Evolutionary conservation across 2,888 invertebrate genomes (phyloP).

Genomic region (Tolmerus cingulatus): DNA sequence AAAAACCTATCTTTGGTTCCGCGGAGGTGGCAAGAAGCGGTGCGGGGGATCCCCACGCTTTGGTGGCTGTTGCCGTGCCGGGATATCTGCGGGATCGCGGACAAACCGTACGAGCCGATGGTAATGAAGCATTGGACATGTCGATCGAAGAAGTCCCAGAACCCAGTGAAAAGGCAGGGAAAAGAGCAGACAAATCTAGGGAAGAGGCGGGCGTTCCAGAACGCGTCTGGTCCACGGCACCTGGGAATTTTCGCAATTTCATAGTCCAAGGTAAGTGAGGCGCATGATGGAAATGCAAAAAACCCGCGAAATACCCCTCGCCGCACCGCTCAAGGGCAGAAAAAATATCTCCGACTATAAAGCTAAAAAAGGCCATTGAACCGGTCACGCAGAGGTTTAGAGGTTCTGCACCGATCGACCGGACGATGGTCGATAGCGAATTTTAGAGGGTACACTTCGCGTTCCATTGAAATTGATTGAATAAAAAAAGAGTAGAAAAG

Average conservation of each 20-base stretch:
- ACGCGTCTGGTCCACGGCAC: not conserved
- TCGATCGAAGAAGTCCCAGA: not conserved
- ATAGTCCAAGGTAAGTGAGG: not conserved
- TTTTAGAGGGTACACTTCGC: not conserved
- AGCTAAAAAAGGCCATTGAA: not conserved
- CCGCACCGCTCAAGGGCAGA: not conserved
- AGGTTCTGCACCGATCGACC: not conserved
- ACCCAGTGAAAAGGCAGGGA: not conserved
- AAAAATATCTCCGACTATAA: not conserved
- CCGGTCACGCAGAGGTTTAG: not conserved
- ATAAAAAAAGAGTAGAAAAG: not conserved
- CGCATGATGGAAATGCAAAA: not conserved
- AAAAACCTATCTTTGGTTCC: conserved; percentile 5
- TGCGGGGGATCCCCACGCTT: not conserved
- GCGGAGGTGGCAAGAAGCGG: not conserved
- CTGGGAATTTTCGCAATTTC: not conserved
- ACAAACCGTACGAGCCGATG: not conserved
- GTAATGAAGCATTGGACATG: not conserved
- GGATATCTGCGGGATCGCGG: not conserved
- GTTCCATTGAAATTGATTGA: not conserved
- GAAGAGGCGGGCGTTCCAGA: not conserved
- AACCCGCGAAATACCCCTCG: not conserved
- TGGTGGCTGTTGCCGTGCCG: not conserved
- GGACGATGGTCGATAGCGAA: not conserved
- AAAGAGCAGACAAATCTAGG: not conserved